Evolutionary conservation across 2,888 invertebrate species (phyloP).

Genomic region (Phengaris alcon): DNA sequence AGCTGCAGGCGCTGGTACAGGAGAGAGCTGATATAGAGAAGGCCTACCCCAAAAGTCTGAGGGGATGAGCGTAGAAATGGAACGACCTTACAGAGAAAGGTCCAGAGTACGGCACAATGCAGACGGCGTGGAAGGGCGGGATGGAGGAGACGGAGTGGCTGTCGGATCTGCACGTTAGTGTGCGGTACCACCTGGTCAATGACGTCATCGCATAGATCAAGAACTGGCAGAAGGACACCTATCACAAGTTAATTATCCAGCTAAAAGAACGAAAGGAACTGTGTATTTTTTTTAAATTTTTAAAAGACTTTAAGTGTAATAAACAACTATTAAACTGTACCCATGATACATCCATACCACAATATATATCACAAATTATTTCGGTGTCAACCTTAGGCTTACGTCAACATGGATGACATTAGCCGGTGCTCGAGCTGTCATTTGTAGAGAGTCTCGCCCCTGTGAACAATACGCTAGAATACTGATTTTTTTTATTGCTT

Average conservation of each 20-base stretch:
- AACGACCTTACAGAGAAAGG: conserved; percentile 98
- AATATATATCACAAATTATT: too few species aligned
- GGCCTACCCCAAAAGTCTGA: conserved; percentile 95
- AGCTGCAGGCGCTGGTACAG: conserved; percentile 92
- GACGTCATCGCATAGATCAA: conserved; percentile 94
- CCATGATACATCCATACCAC: too few species aligned
- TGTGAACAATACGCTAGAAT: too few species aligned
- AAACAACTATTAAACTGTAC: too few species aligned
- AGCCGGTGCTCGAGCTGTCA: too few species aligned
- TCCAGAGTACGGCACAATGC: conserved; percentile 98
- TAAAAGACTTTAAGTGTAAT: too few species aligned
- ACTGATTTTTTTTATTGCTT: too few species aligned
- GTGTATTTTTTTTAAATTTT: too few species aligned
- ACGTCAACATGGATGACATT: too few species aligned
- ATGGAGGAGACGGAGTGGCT: conserved; percentile 95
- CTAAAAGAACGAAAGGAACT: too few species aligned
- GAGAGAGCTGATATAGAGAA: conserved; percentile 98
- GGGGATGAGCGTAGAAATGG: conserved; percentile 99
- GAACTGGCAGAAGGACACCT: conserved; percentile 98
- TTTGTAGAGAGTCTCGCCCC: too few species aligned
- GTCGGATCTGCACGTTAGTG: conserved; percentile 93
- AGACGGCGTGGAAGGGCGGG: conserved; percentile 97
- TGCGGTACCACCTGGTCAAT: conserved; percentile 92
- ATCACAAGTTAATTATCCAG: too few species aligned
- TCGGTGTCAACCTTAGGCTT: conserved; percentile 93